Evolutionary conservation across 2,113 vertebrate genomes (phyloP).

Genomic region (Myiagra hebetior): DNA sequence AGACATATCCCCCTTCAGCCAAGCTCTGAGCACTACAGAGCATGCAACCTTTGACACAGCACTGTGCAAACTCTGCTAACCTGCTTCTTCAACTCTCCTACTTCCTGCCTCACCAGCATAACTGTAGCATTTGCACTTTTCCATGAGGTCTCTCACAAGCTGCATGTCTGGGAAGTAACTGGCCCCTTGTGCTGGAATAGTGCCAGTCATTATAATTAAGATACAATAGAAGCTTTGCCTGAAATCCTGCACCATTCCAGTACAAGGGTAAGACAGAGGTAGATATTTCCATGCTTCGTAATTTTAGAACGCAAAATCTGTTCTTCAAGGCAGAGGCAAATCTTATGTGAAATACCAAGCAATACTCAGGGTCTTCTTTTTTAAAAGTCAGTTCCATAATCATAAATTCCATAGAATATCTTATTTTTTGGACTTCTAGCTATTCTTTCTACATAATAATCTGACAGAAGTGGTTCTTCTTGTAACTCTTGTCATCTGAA

Average conservation of each 20-base stretch:
- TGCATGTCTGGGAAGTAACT: neutral
- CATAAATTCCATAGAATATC: neutral
- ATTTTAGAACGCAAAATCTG: neutral
- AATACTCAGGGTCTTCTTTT: neutral
- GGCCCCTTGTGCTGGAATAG: neutral
- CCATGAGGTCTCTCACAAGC: neutral
- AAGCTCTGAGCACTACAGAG: neutral
- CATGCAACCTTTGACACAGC: rapidly evolving
- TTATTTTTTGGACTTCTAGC: neutral
- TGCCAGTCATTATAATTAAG: neutral
- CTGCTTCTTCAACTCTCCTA: neutral
- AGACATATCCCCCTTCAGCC: neutral
- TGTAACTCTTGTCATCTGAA: neutral
- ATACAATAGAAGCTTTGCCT: neutral
- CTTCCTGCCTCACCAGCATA: neutral
- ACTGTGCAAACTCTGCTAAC: neutral
- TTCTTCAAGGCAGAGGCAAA: neutral
- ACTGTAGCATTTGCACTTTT: neutral
- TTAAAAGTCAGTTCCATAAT: neutral
- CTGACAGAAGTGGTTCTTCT: neutral
- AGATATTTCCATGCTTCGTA: neutral
- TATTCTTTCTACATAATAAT: neutral
- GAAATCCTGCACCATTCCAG: neutral
- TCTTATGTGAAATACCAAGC: neutral
- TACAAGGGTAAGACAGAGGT: neutral